A percentile compares a stretch with the other conserved stretches of the same genome.
These are phyloP conservation scores for Acanthosepion pharaonis DNA, from an alignment of 2,888 invertebrate genomes.

Conservation along the genomic window DNA sequence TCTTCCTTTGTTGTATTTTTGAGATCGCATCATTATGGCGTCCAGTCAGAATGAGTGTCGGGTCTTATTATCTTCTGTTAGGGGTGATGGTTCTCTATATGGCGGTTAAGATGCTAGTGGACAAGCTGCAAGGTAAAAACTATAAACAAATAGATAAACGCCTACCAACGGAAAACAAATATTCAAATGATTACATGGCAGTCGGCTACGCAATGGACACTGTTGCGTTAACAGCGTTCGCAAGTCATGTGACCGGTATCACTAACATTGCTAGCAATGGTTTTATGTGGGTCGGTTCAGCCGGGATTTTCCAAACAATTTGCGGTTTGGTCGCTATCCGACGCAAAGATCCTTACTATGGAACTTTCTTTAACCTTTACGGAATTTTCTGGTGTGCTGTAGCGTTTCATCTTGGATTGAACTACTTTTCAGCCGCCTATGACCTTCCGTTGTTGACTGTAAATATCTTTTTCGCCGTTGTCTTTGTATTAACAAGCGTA, in stretches of 20 bases:
- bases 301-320: conserved; percentile 56
- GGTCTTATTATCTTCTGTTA: conserved; percentile 57
- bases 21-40: conserved; percentile 58
- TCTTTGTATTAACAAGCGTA: conserved; percentile 54
- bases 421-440: conserved; percentile 50
- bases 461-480: conserved; percentile 54
- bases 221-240: conserved; percentile 57
- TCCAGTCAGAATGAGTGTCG: conserved; percentile 55
- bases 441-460: conserved; percentile 53
- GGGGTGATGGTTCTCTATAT: conserved; percentile 54
- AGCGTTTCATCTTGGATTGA: conserved; percentile 54
- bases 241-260: conserved; percentile 56
- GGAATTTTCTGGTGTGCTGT: conserved; percentile 59
- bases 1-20: conserved; percentile 56
- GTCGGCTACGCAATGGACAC: conserved; percentile 58
- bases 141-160: neutral
- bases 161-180: neutral
- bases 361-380: conserved; percentile 55
- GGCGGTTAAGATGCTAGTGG: conserved; percentile 39
- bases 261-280: conserved; percentile 50
- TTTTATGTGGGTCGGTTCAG: conserved; percentile 58
- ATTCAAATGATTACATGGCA: conserved; percentile 56
- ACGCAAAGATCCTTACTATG: conserved; percentile 53
- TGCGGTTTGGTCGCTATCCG: conserved; percentile 57
- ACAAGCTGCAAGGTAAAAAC: conserved; percentile 13